Conservation (phyloP, 2,888 invertebrate genomes). For the Esperia sulphurella region DNA sequence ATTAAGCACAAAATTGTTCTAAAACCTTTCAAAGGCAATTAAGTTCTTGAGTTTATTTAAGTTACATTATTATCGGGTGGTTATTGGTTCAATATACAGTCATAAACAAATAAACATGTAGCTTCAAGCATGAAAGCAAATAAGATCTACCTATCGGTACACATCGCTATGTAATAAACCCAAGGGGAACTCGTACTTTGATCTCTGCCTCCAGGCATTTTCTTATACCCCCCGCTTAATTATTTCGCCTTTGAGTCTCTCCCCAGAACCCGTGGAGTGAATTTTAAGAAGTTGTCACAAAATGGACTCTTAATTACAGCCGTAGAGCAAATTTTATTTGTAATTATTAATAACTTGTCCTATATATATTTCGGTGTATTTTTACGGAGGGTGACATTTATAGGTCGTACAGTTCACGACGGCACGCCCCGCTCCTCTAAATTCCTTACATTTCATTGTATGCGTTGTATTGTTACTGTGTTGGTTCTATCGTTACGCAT, state of each 20-base stretch:
- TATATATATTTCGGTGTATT: not conserved
- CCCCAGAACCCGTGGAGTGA: slow-evolving; percentile 57
- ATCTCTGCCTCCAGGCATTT: slow-evolving; percentile 63
- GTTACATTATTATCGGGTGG: too few relatives aligned
- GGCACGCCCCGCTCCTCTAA: too few relatives aligned
- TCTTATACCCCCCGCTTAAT: slow-evolving; percentile 71
- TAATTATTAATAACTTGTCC: slow-evolving; percentile 65
- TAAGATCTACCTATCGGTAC: not conserved
- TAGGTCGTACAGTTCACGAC: too few relatives aligned
- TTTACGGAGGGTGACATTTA: slow-evolving; percentile 9
- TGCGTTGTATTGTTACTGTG: too few relatives aligned
- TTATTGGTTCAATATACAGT: too few relatives aligned
- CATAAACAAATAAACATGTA: too few relatives aligned
- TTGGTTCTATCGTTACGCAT: too few relatives aligned
- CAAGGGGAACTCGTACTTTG: slow-evolving; percentile 44
- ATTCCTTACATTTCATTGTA: too few relatives aligned
- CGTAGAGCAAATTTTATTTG: slow-evolving; percentile 58
- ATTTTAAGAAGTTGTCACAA: slow-evolving; percentile 74
- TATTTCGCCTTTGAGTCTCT: slow-evolving; percentile 73
- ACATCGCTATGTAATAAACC: not conserved
- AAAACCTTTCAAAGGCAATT: too few relatives aligned
- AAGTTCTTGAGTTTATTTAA: too few relatives aligned
- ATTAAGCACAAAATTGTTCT: too few relatives aligned
- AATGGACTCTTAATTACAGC: slow-evolving; percentile 74
- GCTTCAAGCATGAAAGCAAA: not conserved